Percentiles rank a stretch among this genome's conserved stretches.
phyloP scores from a whole-genome alignment of 2,797 vertebrate species.

The Phoxinus dragarum region DNA sequence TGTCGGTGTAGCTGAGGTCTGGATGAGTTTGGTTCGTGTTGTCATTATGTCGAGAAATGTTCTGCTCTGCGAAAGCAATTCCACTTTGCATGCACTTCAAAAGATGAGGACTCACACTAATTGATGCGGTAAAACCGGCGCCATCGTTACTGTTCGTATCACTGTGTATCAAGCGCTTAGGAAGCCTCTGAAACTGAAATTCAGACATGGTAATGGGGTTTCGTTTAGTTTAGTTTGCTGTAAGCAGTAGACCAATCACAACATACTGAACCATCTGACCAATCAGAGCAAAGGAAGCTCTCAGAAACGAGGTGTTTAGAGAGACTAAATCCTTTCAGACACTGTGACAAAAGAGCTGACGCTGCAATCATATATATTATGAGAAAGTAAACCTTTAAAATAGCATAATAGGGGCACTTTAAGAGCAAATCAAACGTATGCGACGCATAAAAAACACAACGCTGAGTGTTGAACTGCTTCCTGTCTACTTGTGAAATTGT shows the following conservation, averaged over 20 bases:
- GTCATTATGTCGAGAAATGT: neutral
- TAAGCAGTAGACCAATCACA: neutral
- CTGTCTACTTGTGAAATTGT: neutral
- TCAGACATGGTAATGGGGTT: neutral
- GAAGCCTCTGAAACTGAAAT: neutral
- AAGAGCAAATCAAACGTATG: neutral
- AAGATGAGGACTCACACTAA: neutral
- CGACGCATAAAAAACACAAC: too few relatives aligned
- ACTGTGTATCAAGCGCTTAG: neutral
- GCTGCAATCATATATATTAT: too few relatives aligned
- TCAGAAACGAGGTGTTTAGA: neutral
- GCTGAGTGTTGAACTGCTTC: too few relatives aligned
- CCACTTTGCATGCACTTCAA: neutral
- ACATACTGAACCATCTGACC: neutral
- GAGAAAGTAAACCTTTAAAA: too few relatives aligned
- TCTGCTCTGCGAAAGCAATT: neutral
- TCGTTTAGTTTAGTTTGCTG: neutral
- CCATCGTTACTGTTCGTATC: neutral
- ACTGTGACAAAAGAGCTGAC: neutral
- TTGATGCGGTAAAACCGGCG: neutral
- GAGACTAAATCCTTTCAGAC: neutral
- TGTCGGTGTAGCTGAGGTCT: neutral
- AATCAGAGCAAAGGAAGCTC: neutral
- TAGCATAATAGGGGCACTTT: neutral
- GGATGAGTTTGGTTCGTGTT: neutral